Conservation (phyloP, 2,113 vertebrate species). For the Labrus mixtus region DNA sequence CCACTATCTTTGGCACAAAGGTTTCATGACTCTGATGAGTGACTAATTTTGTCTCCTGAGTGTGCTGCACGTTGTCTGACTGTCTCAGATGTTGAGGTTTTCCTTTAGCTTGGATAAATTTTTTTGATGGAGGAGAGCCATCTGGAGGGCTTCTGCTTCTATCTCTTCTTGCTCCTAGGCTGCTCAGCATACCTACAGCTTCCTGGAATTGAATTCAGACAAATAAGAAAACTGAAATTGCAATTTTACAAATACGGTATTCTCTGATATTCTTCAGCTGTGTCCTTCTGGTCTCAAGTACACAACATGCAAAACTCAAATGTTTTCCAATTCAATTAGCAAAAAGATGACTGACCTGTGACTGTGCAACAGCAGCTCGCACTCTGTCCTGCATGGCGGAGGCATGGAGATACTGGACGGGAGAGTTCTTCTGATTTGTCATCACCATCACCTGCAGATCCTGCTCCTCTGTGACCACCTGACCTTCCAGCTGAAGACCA, state of each 20-base stretch:
- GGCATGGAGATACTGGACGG: conserved; percentile 82
- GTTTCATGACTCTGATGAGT: conserved; percentile 7
- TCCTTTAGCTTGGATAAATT: conserved; percentile 68
- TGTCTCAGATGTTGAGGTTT: conserved; percentile 21
- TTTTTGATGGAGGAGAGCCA: conserved; percentile 74
- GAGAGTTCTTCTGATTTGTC: conserved; percentile 80
- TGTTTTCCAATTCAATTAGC: background rate
- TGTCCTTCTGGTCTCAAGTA: background rate
- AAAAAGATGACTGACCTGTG: conserved; percentile 81
- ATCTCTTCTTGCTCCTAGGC: conserved; percentile 79
- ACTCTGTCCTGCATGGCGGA: conserved; percentile 84
- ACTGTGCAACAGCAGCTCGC: conserved; percentile 83
- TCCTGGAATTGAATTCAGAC: conserved; percentile 71
- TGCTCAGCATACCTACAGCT: conserved; percentile 83
- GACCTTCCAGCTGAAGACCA: conserved; percentile 86
- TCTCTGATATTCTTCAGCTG: background rate
- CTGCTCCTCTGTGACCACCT: conserved; percentile 88
- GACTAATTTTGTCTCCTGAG: conserved; percentile 11
- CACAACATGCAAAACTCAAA: background rate
- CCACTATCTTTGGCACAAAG: conserved; percentile 75
- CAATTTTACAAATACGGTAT: background rate
- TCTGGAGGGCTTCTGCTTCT: conserved; percentile 78
- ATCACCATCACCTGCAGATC: conserved; percentile 84
- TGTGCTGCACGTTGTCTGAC: background rate
- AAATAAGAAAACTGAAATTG: background rate